Conservation (phyloP, 2,797 vertebrate species). For the Hozukius guyotensis region DNA sequence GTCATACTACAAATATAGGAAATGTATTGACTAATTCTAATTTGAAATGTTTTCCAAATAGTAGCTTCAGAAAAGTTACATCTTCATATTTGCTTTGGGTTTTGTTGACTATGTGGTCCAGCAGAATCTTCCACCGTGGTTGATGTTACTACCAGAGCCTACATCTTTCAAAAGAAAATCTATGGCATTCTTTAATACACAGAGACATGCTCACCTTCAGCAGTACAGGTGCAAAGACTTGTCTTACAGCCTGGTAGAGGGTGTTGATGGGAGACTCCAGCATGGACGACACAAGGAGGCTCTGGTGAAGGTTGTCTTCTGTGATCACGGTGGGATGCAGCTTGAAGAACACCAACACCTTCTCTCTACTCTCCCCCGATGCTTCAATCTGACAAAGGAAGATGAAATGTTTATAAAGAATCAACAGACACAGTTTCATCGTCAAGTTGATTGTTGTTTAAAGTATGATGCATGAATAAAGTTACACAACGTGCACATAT, state of each 20-base stretch:
- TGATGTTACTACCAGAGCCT: neutral
- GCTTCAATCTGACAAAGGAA: conserved; percentile 83
- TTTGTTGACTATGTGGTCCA: neutral
- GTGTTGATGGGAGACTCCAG: conserved; percentile 93
- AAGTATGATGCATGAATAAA: neutral
- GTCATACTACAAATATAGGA: neutral
- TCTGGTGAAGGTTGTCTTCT: conserved; percentile 92
- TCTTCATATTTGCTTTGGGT: neutral
- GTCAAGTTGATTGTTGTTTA: neutral
- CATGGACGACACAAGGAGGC: conserved; percentile 95
- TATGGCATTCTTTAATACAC: neutral
- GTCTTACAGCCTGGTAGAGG: conserved; percentile 93
- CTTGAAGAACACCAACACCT: conserved; percentile 96
- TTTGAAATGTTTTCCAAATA: neutral
- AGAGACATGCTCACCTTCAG: conserved; percentile 83
- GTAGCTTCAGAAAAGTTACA: neutral
- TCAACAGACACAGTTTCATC: neutral
- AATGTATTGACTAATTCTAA: neutral
- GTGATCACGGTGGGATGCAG: conserved; percentile 92
- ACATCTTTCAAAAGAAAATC: neutral
- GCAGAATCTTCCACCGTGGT: neutral
- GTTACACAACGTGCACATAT: neutral
- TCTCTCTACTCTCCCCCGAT: conserved; percentile 82
- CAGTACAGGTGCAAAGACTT: conserved; percentile 92
- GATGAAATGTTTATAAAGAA: neutral